Conservation (phyloP, 2,113 vertebrate species). For the Pleuronectes platessa region DNA sequence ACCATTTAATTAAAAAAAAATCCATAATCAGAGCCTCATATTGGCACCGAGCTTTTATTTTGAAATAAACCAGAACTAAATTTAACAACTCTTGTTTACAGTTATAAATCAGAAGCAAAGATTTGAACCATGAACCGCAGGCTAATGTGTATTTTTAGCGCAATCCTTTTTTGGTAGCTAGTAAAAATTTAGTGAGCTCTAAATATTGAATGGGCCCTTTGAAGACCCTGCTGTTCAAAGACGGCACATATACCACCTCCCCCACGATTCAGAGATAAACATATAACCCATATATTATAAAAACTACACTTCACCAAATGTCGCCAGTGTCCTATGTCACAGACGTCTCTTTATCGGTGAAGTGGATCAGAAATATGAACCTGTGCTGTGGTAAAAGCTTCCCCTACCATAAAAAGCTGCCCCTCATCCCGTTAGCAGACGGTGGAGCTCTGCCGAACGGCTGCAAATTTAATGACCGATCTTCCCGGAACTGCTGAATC, state of each 20-base stretch:
- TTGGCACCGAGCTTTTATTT: not conserved
- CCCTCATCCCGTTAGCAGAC: constrained; percentile 39
- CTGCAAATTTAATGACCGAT: constrained; percentile 81
- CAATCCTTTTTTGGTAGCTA: not conserved
- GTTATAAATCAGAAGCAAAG: not conserved
- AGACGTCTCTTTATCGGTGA: constrained; percentile 15
- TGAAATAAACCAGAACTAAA: not conserved
- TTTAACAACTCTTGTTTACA: not conserved
- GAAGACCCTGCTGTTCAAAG: constrained; percentile 14
- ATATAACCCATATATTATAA: not conserved
- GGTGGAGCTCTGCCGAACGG: constrained; percentile 42
- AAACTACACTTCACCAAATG: not conserved
- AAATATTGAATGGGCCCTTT: constrained; percentile 54
- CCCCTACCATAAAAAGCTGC: constrained; percentile 27
- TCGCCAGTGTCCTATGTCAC: not conserved
- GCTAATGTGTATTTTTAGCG: constrained; percentile 53
- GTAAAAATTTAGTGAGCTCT: constrained; percentile 21
- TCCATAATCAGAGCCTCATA: not conserved
- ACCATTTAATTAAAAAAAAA: not conserved
- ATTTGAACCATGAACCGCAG: not conserved
- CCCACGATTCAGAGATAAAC: constrained; percentile 4
- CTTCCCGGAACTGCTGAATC: constrained; percentile 67
- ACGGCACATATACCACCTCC: not conserved
- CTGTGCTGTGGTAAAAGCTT: constrained; percentile 24
- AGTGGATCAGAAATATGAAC: constrained; percentile 55